Base-by-base conservation (phyloP, 1,140 invertebrate genomes). In the Drosophila tristis region DNA sequence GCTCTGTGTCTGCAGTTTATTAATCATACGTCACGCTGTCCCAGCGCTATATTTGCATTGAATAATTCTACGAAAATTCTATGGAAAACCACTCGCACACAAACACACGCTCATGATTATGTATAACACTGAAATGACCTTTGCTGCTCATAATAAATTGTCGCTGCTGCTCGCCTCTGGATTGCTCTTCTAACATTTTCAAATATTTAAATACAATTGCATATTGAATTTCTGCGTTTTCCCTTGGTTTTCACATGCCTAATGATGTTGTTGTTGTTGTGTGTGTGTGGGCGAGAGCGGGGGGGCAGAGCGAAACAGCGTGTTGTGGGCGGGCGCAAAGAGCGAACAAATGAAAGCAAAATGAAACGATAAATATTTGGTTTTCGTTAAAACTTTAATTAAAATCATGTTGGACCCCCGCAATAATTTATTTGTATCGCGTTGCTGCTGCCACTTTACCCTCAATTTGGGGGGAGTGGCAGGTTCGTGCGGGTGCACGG, bases 361-460 rank as follows among this genome's bases (percentile, higher is more conserved):
- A 86, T 86, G 78, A 87, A 87, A 87, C 82, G 78, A 87, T 87
- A 87, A 87, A 87, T 87, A 87, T 87, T 87, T 87, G 82, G 82
- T 79, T 87, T 86, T 87, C 78, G 82, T 87, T 87, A 82, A 87
- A 87, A 87, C 82, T 87, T 87, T 87, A 87, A 87, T 87, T 87
- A 87, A 87, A 87, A 87, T 81, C 82, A 87, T 87, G 82, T 60
- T 82, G 64, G 64, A 71, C 57, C 79, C 82, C 58, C 74, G 62
- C 76, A 87, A 87, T 87, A 87, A 87, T 89, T 87, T 87, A 87
- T 87, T 87, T 86, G 77, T 62, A 74, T 23, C 81, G 68, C 74
- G 50, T 29, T 45, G 51, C 44, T 68, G 31, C 35, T 25, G 20
- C 25, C 51, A 20, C 9, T 35, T 54, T 31, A 35, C 64, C 42